Percentiles rank a stretch among this genome's conserved stretches.
Conservation (phyloP, 1,140 invertebrate genomes). For the Idris sp. region DNA sequence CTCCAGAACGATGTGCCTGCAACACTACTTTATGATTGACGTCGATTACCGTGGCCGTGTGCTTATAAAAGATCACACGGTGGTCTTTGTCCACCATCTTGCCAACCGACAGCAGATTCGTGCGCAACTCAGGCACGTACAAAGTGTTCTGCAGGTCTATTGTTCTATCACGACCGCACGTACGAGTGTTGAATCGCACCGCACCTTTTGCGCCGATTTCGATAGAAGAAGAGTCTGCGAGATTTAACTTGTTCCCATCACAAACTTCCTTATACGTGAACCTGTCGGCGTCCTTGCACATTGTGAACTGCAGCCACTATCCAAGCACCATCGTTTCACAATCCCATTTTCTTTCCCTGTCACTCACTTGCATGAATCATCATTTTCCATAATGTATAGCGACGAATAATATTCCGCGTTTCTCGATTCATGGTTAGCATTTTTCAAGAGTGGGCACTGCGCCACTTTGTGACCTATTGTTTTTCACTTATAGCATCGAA, state of each 20-base stretch:
- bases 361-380: neutral
- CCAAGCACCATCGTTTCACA: neutral
- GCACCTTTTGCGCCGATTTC: constrained; percentile 1
- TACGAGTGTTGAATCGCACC: neutral
- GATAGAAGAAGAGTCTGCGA: neutral
- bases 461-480: neutral
- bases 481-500: neutral
- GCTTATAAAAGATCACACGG: constrained; percentile 1
- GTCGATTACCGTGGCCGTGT: neutral
- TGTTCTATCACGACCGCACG: neutral
- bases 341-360: neutral
- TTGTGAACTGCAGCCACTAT: neutral
- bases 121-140: constrained; percentile 2
- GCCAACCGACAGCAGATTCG: neutral
- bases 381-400: neutral
- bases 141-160: neutral
- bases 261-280: neutral
- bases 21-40: neutral
- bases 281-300: neutral
- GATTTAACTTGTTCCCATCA: constrained; percentile 2
- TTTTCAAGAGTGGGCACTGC: neutral
- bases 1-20: neutral
- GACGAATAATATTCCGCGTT: neutral
- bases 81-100: constrained; percentile 1
- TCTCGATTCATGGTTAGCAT: neutral